These are phyloP conservation scores for Procambarus clarkii DNA, from an alignment of 1,140 invertebrate species.

Conservation along the genomic window DNA sequence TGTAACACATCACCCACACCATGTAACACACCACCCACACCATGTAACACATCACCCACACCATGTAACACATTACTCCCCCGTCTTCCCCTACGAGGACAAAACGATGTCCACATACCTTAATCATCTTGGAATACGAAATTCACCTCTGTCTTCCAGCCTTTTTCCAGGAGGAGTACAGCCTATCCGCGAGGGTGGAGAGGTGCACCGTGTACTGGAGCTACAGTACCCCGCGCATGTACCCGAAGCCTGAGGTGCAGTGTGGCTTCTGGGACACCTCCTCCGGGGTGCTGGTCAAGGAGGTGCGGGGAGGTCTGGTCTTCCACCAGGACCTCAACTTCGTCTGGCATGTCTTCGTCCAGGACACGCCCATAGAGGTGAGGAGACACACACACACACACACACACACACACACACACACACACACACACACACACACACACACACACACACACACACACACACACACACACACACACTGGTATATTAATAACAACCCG, in stretches of 20 bases:
- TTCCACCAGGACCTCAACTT: neutral
- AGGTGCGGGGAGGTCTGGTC: neutral
- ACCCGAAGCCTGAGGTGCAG: neutral
- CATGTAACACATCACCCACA: no score
- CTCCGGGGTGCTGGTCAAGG: neutral
- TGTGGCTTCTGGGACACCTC: constrained; percentile 16
- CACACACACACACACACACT: no score
- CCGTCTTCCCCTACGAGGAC: no score
- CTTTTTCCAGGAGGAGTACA: neutral
- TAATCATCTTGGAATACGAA: neutral
- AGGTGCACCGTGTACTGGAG: constrained; percentile 2
- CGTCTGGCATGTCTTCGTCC: neutral
- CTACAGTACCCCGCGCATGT: constrained; percentile 4
- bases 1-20: no score
- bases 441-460: no score
- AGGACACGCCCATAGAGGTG: neutral
- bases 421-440: no score
- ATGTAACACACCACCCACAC: no score
- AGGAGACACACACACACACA: neutral
- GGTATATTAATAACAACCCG: no score
- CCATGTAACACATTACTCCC: no score
- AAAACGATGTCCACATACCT: no score
- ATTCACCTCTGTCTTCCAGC: neutral
- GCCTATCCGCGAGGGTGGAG: neutral
- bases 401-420: no score